A percentile compares a stretch with the other conserved stretches of the same genome.
These are phyloP conservation scores for Epistrophella euchroma DNA, from an alignment of 2,888 invertebrate species.

Conservation along the genomic window DNA sequence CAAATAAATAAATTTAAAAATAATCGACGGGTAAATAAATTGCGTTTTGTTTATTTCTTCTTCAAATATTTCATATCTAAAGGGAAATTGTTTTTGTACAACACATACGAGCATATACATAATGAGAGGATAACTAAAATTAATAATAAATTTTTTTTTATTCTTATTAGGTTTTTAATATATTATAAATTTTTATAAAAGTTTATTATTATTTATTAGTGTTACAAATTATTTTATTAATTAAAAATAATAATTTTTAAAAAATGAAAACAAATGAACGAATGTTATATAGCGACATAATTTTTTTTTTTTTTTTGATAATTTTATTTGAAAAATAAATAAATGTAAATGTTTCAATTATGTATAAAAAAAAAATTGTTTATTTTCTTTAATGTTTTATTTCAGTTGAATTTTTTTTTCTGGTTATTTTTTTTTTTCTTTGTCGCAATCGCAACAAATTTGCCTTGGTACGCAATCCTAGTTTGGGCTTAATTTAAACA, in stretches of 20 bases:
- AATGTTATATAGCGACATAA: conserved; percentile 45
- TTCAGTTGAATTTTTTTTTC: neutral
- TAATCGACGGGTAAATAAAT: conserved; percentile 10
- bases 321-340: conserved; percentile 68
- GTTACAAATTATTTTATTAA: neutral
- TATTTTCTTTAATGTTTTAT: conserved; percentile 15
- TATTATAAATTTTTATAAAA: conserved; percentile 43
- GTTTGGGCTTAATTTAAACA: no score
- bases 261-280: conserved; percentile 43
- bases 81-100: neutral
- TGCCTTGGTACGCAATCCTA: no score
- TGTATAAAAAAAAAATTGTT: conserved; percentile 47
- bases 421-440: conserved; percentile 14
- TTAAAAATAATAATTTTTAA: conserved; percentile 3
- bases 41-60: conserved; percentile 1
- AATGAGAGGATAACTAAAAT: neutral
- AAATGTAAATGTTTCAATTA: conserved; percentile 71
- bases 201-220: conserved; percentile 52
- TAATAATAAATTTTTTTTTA: conserved; percentile 11
- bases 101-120: conserved; percentile 36
- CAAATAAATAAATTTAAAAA: neutral
- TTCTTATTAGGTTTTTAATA: conserved; percentile 23
- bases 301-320: conserved; percentile 47
- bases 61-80: neutral
- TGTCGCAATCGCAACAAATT: neutral